A percentile compares a stretch with the other conserved stretches of the same genome.
Conservation (phyloP, 2,888 invertebrate genomes). For the Boloria selene region DNA sequence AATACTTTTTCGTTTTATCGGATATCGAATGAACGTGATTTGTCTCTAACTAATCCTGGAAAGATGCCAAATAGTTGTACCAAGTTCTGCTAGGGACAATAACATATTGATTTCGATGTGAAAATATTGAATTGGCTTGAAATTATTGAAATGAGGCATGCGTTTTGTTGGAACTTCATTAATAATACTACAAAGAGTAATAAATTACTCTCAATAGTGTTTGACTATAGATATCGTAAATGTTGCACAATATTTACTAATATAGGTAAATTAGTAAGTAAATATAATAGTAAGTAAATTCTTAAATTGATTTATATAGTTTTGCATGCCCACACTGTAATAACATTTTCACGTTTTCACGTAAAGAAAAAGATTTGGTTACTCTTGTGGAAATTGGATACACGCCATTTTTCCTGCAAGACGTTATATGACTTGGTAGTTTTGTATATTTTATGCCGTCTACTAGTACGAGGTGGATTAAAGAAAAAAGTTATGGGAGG, state of each 20-base stretch:
- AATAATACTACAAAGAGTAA: not conserved
- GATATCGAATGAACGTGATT: slow-evolving; percentile 19
- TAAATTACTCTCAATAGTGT: too few species aligned
- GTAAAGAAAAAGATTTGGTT: slow-evolving; percentile 5
- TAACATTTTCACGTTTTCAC: not conserved
- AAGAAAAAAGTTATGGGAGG: too few species aligned
- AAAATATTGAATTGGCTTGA: slow-evolving; percentile 28
- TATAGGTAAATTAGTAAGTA: too few species aligned
- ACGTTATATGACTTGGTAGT: too few species aligned
- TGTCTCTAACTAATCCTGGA: slow-evolving; percentile 27
- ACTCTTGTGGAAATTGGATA: slow-evolving; percentile 10
- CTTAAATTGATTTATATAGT: too few species aligned
- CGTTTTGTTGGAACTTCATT: not conserved
- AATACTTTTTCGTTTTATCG: not conserved
- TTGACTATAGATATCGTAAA: too few species aligned
- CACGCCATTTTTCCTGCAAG: not conserved
- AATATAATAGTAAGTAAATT: too few species aligned
- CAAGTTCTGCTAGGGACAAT: slow-evolving; percentile 3
- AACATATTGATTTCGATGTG: slow-evolving; percentile 17
- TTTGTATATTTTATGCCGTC: too few species aligned
- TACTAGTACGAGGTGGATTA: too few species aligned
- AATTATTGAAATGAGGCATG: slow-evolving; percentile 12
- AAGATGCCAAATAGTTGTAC: slow-evolving; percentile 24
- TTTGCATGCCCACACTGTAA: too few species aligned
- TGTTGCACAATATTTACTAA: too few species aligned